Evolutionary conservation across 2,797 vertebrate genomes (phyloP), one percentile per base, ranked within the genome.

Genomic region (Gymnothorax javanicus): DNA sequence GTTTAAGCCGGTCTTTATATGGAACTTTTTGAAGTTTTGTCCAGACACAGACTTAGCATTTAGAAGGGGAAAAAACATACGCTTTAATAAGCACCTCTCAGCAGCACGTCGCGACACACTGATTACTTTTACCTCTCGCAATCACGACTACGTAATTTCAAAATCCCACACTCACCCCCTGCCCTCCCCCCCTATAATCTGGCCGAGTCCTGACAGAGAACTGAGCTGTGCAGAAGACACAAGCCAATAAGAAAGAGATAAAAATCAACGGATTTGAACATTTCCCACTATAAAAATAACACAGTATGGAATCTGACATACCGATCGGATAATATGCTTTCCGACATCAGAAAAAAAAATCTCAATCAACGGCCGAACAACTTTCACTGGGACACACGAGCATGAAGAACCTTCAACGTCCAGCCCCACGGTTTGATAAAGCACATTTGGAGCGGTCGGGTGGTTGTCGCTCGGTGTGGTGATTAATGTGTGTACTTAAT

Each of bases 1-100:
- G 89, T 92, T 77, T 90, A 90, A 87, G 90, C 84, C 82, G 50
- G 83, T 83, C 77, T 87, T 90, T 87, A 92, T 88, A 89, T 88
- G 82, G 27, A 56, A 52, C 43, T 27, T 50, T 50, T 64, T 57
- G 86, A 79, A 52, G 73, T 57, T 84, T 12, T 23, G 33, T 81
- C 12, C 2, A 23, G 25, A 79, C 50, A 90, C 88, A 87, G 83
- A 87, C 89, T 90, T 90, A 84, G 87, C 91, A 93, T 89, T 87
- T 85, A 85, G 57, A 88, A 33, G 57, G 27, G 57, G 8, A 25
- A 6, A 56, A 13, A 52, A 69, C n/a, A 69, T n/a, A 25, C 43
- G n/a, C 50, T 52, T 79, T 54, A 52, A 54, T 79, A 79, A 79
- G 50, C 75, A n/a, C 50, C 75, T 54, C 75, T 79, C 43, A 33